Base-by-base conservation (phyloP, 2,797 vertebrate species). In the Aulostomus chinensis region DNA sequence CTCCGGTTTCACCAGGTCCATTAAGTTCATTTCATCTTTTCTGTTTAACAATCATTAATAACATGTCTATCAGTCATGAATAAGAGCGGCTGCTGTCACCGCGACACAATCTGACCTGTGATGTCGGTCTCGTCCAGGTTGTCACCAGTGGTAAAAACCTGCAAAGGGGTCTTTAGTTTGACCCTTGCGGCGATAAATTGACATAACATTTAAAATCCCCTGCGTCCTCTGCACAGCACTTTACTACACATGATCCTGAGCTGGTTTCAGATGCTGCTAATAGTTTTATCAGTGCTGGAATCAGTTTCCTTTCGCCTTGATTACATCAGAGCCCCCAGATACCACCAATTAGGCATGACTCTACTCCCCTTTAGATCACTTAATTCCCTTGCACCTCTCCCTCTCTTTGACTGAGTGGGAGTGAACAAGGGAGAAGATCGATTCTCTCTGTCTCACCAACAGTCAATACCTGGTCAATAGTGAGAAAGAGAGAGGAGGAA, bases 401-500 rank as follows among this genome's bases (percentile, higher is more conserved):
- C 56, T 38, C 38, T 9, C 28, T 66, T 49, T 67, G 46, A 68
- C 64, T 56, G 34, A 48, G 59, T 11, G 49, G 50, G 58, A 63
- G 22, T 5, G 35, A 78, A 49, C 5, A 7, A 48, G 18, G 38
- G 42, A 51, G 33, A 26, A 24, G 59, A 80, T 86, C 81, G 60
- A 81, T 85, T 47, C 29, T 35, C 55, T 61, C 55, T n/a, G n/a
- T 59, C 58, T 63, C 78, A 77, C 81, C 68, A 80, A 51, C 58
- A 67, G 81, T 88, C 86, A 59, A 89, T 89, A 74, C 25, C 13
- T 32, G 53, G 66, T 75, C 78, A 48, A 75, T 81, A 61, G 68
- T 31, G 20, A 38, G 62, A 64, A 74, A 73, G 57, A 39, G 57
- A 80, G 73, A 75, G 56, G 68, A 66, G 73, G 70, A 70, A 68